These are phyloP conservation scores for Cremastobaeus sp. DNA, from an alignment of 2,888 invertebrate species.

Conservation along the genomic window DNA sequence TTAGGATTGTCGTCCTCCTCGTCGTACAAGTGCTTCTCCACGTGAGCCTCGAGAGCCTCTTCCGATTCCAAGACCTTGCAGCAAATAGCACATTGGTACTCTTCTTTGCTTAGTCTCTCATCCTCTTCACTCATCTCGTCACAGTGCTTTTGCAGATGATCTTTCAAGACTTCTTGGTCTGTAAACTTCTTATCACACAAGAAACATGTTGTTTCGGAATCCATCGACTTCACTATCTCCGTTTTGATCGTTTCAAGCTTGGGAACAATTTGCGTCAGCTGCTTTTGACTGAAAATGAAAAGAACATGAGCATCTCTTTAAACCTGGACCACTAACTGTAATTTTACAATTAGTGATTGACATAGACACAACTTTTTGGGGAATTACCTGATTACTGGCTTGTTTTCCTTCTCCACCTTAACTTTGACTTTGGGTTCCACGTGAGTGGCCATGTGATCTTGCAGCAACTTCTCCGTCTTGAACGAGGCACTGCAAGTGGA, in stretches of 20 bases:
- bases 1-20: conserved; percentile 75
- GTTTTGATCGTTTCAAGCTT: neutral
- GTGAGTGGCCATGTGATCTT: conserved; percentile 57
- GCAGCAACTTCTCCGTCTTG: conserved; percentile 53
- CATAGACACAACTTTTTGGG: too few species aligned
- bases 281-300: conserved; percentile 22
- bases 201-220: conserved; percentile 67
- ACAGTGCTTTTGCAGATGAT: conserved; percentile 75
- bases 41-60: conserved; percentile 71
- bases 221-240: neutral
- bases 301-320: neutral
- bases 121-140: conserved; percentile 72
- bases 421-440: neutral
- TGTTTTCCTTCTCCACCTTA: conserved; percentile 27
- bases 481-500: conserved; percentile 63
- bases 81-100: conserved; percentile 75
- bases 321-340: too few species aligned
- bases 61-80: conserved; percentile 71
- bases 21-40: conserved; percentile 73
- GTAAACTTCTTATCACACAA: conserved; percentile 75
- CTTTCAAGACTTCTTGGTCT: conserved; percentile 73
- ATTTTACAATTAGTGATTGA: too few species aligned
- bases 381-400: conserved; percentile 19
- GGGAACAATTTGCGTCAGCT: neutral
- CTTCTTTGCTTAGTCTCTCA: conserved; percentile 67